Percentiles rank a stretch among this genome's conserved stretches.
phyloP scores from a whole-genome alignment of 2,113 vertebrate genomes.

The Machaerirhynchus nigripectus region DNA sequence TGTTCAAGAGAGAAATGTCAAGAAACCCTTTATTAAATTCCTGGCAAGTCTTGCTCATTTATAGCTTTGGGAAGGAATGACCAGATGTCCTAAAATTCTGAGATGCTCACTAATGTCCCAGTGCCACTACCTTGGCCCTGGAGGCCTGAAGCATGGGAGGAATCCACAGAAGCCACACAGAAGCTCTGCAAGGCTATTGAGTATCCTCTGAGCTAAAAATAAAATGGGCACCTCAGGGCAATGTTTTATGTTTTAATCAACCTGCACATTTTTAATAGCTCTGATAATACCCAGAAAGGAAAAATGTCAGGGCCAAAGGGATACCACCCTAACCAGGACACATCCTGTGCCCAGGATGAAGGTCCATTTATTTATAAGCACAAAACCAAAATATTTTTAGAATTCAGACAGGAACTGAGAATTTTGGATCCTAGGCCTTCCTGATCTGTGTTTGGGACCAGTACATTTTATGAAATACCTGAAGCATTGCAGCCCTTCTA shows the following conservation, averaged over 20 bases:
- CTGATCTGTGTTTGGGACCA: not conserved
- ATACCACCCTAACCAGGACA: not conserved
- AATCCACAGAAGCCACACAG: not conserved
- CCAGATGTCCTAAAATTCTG: not conserved
- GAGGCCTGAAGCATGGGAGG: not conserved
- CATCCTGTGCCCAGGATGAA: not conserved
- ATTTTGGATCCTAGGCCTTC: not conserved
- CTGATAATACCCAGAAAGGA: not conserved
- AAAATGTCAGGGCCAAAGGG: not conserved
- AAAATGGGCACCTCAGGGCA: not conserved
- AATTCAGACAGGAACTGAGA: not conserved
- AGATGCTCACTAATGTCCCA: not conserved
- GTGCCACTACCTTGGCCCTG: not conserved
- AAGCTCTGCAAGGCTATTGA: not conserved
- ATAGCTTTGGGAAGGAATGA: not conserved
- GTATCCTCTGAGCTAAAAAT: not conserved
- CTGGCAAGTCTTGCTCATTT: not conserved
- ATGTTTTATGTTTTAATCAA: slow-evolving; percentile 20
- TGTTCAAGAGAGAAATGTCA: not conserved
- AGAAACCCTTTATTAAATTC: not conserved
- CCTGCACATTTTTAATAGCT: not conserved
- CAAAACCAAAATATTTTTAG: not conserved
- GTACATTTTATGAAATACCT: not conserved
- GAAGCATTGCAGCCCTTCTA: not conserved
- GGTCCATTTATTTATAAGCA: not conserved